Conservation (phyloP, 2,797 vertebrate species). For the Nasua narica region DNA sequence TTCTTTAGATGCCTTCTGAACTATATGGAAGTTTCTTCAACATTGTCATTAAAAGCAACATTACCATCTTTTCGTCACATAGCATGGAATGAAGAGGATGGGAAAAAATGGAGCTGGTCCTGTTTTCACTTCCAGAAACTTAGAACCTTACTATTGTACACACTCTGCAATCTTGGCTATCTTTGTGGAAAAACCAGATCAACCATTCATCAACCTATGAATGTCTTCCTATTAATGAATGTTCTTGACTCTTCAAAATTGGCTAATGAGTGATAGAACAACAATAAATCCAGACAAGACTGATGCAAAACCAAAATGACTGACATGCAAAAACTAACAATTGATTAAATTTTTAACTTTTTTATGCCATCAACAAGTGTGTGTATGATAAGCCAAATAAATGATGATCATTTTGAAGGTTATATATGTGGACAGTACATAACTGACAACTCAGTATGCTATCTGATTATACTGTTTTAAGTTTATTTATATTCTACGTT, state of each 20-base stretch:
- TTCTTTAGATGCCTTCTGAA: neutral
- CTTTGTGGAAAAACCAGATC: neutral
- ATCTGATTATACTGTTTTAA: neutral
- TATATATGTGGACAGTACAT: neutral
- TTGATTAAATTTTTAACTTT: neutral
- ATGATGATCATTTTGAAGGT: neutral
- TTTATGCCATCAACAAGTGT: neutral
- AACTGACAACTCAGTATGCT: neutral
- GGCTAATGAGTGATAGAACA: neutral
- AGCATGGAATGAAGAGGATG: neutral
- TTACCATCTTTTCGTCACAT: neutral
- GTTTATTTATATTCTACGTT: neutral
- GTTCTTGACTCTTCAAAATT: conserved; percentile 9
- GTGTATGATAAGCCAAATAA: neutral
- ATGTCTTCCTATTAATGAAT: neutral
- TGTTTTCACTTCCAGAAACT: neutral
- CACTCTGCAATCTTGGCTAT: neutral
- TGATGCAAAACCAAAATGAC: neutral
- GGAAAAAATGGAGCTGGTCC: neutral
- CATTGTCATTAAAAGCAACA: neutral
- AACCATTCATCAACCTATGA: neutral
- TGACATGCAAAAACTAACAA: neutral
- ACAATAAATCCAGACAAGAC: neutral
- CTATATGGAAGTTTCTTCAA: neutral
- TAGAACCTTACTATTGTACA: neutral